Evolutionary conservation across 2,888 invertebrate species (phyloP).

Genomic region (Phaonia tiefii): DNA sequence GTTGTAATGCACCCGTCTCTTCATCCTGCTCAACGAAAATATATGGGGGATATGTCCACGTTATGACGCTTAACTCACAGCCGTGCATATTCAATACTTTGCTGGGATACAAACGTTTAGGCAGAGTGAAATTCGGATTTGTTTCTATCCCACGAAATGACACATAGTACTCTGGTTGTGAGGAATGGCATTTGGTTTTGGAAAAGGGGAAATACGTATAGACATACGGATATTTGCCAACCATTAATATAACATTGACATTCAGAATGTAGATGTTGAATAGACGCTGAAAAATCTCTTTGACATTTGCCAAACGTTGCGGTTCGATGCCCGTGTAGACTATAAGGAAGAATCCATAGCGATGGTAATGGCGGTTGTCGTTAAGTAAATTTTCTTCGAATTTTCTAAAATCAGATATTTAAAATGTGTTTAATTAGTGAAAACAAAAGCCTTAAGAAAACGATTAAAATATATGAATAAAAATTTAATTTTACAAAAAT

Average conservation of each 20-base stretch:
- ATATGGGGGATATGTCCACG: slow-evolving; percentile 73
- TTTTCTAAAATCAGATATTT: slow-evolving; percentile 52
- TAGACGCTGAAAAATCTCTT: slow-evolving; percentile 74
- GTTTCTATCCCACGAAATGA: slow-evolving; percentile 69
- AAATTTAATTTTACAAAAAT: not conserved
- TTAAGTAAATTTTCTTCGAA: slow-evolving; percentile 71
- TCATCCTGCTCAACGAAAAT: slow-evolving; percentile 69
- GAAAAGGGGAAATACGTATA: slow-evolving; percentile 77
- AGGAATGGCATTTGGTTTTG: slow-evolving; percentile 71
- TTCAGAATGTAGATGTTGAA: slow-evolving; percentile 75
- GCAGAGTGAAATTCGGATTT: slow-evolving; percentile 28
- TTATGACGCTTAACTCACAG: slow-evolving; percentile 72
- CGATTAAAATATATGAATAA: not conserved
- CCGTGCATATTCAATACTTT: slow-evolving; percentile 75
- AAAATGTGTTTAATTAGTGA: too few relatives aligned
- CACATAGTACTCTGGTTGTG: slow-evolving; percentile 71
- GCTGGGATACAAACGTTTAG: slow-evolving; percentile 71
- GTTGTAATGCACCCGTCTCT: slow-evolving; percentile 42
- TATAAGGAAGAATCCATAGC: slow-evolving; percentile 74
- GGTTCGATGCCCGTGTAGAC: slow-evolving; percentile 74
- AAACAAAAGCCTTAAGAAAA: too few relatives aligned
- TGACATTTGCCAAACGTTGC: slow-evolving; percentile 68
- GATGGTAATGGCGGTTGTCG: slow-evolving; percentile 68
- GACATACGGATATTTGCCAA: slow-evolving; percentile 69
- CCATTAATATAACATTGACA: slow-evolving; percentile 73